Evolutionary conservation across 2,888 invertebrate species (phyloP), one percentile per base, ranked within the genome.

Genomic region (Morpho deidamia): DNA sequence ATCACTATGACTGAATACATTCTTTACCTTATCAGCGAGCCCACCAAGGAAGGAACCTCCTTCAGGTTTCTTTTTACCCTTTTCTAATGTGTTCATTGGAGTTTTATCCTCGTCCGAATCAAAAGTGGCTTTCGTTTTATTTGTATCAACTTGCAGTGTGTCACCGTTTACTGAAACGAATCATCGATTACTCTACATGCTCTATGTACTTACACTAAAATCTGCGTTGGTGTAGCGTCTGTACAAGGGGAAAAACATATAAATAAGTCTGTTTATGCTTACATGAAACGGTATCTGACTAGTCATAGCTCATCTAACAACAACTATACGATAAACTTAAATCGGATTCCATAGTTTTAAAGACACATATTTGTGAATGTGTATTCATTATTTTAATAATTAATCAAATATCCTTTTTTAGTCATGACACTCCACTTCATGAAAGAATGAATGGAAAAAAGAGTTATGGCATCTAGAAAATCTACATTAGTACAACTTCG

Each of bases 51-150:
- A 87, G 12, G 83, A 73, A 14, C 75, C 76, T 51, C 83, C 85
- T 35, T 78, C 72, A 53, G 91, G 87, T 66, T 91, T 81, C 64
- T 90, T 90, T 50, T 78, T 78, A 53, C 91, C 81, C 58, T 88
- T 90, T 50, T 87, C 83, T n/a, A 91, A 76, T 11, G 92, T 87
- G 55, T 91, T 91, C 72, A 89, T 88, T 7, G 90, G 87, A 10
- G 90, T 90, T 67, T 90, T 91, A 51, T 91, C 90, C 66, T 90
- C 88, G 44, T 91, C 90, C 0, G 92, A 91, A 64, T 91, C 90
- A 55, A 92, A 88, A 1, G 90, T 88, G 1, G 91, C 89, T 68
- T 90, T 90, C 37, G 85, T 83, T 62, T 91, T 90, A 72, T 91
- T 91, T 2, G 89, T 87, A 60, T 88, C 87, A 11, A 87, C 82